Conservation (phyloP, 2,888 invertebrate species). For the Marronus borbonicus region DNA sequence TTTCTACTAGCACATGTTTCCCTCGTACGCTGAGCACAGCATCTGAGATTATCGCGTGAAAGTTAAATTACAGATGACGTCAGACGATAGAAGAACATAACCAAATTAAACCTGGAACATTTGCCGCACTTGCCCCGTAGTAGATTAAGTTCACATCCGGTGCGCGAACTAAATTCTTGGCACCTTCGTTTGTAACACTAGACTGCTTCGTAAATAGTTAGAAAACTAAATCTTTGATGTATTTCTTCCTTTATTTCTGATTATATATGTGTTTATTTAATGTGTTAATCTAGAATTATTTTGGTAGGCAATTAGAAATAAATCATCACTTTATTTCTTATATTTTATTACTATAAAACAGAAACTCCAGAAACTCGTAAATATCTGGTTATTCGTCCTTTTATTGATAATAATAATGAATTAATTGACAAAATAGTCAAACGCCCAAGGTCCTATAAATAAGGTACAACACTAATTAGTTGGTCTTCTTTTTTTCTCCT, state of each 20-base stretch:
- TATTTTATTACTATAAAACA: too few species aligned
- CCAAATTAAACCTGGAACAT: slow-evolving; percentile 17
- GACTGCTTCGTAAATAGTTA: slow-evolving; percentile 7
- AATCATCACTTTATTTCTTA: too few species aligned
- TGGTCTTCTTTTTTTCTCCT: too few species aligned
- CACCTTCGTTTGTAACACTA: slow-evolving; percentile 13
- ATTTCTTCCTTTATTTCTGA: neutral
- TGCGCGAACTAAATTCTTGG: slow-evolving; percentile 2
- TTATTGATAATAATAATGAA: too few species aligned
- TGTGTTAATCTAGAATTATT: neutral
- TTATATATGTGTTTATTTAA: neutral
- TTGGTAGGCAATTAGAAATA: too few species aligned
- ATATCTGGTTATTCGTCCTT: too few species aligned
- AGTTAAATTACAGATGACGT: slow-evolving; percentile 36
- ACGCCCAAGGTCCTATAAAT: too few species aligned
- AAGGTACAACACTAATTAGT: too few species aligned
- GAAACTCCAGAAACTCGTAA: too few species aligned
- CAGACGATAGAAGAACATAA: slow-evolving; percentile 18
- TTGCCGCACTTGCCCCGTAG: neutral
- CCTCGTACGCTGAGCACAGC: slow-evolving; percentile 8
- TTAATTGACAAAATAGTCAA: too few species aligned
- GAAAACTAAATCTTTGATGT: neutral
- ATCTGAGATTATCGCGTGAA: slow-evolving; percentile 25
- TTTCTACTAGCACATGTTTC: slow-evolving; percentile 29
- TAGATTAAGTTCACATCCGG: slow-evolving; percentile 30